Evolutionary conservation across 2,888 invertebrate genomes (phyloP), one percentile per base, ranked within the genome.

Genomic region (Folsomia candida): DNA sequence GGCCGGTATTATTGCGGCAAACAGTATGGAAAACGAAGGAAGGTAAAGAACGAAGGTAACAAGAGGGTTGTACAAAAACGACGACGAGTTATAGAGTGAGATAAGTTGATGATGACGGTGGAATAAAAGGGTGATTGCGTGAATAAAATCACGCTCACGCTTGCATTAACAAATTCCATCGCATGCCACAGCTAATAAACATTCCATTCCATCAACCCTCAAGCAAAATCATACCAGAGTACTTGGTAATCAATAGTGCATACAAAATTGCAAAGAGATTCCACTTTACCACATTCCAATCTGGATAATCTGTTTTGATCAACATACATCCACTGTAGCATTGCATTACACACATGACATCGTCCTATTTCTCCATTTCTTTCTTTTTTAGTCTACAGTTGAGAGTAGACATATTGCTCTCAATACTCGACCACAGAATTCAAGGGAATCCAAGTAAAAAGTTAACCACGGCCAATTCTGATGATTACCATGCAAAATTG

Each of bases 71-170:
- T n/a, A 57, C 57, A 20, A n/a, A 20, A 62, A 62, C 28, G 62
- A 28, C 11, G 63, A 70, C 62, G 67, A 73, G 57, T n/a, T 57
- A 57, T 57, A 22, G 57, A 57, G 57, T 70, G 37, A 37, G 37
- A 37, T 37, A 37, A 37, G 71, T 66, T 72, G 71, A 69, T 71
- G 61, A 72, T 72, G 65, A 63, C 69, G 69, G 76, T 37, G 37
- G 37, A 37, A 37, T 37, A 14, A 37, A 37, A 37, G 37, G 37
- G 37, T 37, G 75, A 78, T 78, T 75, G 75, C 78, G 74, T 78
- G 76, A 75, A 78, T 71, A 70, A 73, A 73, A 78, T 75, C 75
- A 74, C 65, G 70, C 72, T 76, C 76, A 76, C 74, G 77, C 74
- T 77, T 37, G 37, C 37, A 9, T 75, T 69, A 78, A 75, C 74